A percentile compares a stretch with the other conserved stretches of the same genome.
Evolutionary conservation across 2,888 invertebrate species (phyloP).

Genomic region (Iselma pallidipennis): DNA sequence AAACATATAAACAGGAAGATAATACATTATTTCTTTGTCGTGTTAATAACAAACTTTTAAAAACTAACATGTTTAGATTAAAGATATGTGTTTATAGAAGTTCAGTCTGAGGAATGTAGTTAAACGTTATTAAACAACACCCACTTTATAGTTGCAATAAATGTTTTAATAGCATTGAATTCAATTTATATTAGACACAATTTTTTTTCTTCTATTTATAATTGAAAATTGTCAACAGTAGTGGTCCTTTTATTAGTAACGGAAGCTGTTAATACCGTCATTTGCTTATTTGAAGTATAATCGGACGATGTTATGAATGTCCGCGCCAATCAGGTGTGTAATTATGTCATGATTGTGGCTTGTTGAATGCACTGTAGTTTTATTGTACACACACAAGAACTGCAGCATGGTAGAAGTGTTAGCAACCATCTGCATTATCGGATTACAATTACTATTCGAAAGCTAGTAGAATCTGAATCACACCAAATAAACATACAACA

Average conservation of each 20-base stretch:
- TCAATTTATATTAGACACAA: neutral
- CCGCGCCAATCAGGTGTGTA: constrained; percentile 19
- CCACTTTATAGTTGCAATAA: neutral
- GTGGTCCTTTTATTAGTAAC: neutral
- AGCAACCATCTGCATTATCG: constrained; percentile 12
- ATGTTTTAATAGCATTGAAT: neutral
- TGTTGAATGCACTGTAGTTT: constrained; percentile 17
- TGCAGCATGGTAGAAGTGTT: neutral
- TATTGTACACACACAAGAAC: constrained; percentile 10
- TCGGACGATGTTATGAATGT: constrained; percentile 17
- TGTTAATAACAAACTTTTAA: too few relatives aligned
- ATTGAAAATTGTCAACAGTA: neutral
- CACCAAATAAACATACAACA: neutral
- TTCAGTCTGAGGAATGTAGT: neutral
- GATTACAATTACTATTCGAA: constrained; percentile 7
- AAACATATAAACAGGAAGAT: too few relatives aligned
- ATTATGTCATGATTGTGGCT: constrained; percentile 19
- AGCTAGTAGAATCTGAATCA: neutral
- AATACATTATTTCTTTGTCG: too few relatives aligned
- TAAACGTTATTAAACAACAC: neutral
- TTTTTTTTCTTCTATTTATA: neutral
- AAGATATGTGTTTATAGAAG: neutral
- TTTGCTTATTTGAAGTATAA: constrained; percentile 3
- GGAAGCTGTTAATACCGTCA: neutral
- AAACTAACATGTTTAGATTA: too few relatives aligned